These are phyloP conservation scores for Cavia aperea DNA, from an alignment of 2,113 vertebrate species.

Conservation along the genomic window DNA sequence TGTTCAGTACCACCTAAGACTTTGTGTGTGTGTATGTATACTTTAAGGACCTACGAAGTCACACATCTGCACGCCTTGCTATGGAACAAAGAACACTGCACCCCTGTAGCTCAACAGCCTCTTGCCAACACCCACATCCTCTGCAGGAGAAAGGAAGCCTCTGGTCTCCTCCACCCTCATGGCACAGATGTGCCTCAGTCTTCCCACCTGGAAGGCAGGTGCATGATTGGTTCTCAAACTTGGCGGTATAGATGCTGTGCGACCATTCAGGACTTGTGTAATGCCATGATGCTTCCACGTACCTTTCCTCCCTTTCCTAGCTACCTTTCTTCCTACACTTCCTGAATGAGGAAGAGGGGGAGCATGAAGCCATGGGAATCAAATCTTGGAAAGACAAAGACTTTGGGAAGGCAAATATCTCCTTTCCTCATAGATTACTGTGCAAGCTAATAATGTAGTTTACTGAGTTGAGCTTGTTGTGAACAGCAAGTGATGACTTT, in stretches of 20 bases:
- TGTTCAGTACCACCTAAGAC: not conserved
- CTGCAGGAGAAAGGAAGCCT: not conserved
- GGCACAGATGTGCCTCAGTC: not conserved
- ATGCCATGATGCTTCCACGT: not conserved
- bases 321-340: not conserved
- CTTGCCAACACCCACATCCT: not conserved
- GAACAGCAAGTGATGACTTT: not conserved
- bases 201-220: fast-evolving
- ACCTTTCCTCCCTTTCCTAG: not conserved
- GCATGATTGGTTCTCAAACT: not conserved
- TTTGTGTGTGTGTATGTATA: not conserved
- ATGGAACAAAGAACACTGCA: not conserved
- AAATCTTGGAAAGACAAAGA: not conserved
- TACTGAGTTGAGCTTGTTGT: not conserved
- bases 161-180: not conserved
- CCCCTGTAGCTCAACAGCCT: not conserved
- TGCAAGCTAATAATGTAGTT: not conserved
- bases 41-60: not conserved
- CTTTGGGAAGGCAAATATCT: not conserved
- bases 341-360: not conserved
- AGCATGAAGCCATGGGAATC: not conserved
- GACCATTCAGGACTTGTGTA: not conserved
- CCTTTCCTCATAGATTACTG: not conserved
- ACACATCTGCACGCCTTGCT: not conserved
- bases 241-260: not conserved